Conservation (phyloP, 2,888 invertebrate species). For the Apotomis capreana region DNA sequence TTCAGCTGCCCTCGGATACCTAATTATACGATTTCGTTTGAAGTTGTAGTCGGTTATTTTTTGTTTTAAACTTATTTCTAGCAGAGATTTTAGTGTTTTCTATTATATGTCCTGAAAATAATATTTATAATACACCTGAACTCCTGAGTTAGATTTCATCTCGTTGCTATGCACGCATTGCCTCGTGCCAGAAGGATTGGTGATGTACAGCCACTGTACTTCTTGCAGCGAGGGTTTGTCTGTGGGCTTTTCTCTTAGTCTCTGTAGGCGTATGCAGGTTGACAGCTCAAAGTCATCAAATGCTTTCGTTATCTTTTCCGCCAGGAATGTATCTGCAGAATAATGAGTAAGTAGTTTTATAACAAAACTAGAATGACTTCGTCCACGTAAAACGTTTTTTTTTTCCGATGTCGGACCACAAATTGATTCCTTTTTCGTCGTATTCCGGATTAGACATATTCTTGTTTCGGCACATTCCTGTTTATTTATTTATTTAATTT, state of each 20-base stretch:
- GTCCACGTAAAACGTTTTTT: too few species aligned
- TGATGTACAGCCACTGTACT: conserved; percentile 73
- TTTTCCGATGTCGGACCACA: too few species aligned
- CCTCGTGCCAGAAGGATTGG: conserved; percentile 69
- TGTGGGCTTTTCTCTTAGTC: conserved; percentile 66
- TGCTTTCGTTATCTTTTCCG: conserved; percentile 62
- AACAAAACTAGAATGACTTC: too few species aligned
- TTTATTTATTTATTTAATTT: too few species aligned
- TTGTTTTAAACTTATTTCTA: too few species aligned
- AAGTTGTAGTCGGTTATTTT: too few species aligned
- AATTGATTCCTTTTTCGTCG: too few species aligned
- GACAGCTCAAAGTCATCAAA: conserved; percentile 74
- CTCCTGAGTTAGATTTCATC: conserved; percentile 61
- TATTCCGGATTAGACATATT: too few species aligned
- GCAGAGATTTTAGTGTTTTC: too few species aligned
- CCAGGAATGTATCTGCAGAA: conserved; percentile 49
- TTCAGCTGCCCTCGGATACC: too few species aligned
- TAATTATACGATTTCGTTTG: too few species aligned
- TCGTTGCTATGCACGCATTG: conserved; percentile 78
- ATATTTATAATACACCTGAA: conserved; percentile 58
- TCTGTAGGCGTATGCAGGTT: conserved; percentile 72
- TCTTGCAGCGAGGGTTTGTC: conserved; percentile 62
- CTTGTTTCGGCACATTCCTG: too few species aligned
- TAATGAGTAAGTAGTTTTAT: neutral
- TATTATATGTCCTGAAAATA: neutral